A percentile compares a stretch with the other conserved stretches of the same genome.
phyloP scores from a whole-genome alignment of 2,888 invertebrate species.

The Drosophila paranaensis region DNA sequence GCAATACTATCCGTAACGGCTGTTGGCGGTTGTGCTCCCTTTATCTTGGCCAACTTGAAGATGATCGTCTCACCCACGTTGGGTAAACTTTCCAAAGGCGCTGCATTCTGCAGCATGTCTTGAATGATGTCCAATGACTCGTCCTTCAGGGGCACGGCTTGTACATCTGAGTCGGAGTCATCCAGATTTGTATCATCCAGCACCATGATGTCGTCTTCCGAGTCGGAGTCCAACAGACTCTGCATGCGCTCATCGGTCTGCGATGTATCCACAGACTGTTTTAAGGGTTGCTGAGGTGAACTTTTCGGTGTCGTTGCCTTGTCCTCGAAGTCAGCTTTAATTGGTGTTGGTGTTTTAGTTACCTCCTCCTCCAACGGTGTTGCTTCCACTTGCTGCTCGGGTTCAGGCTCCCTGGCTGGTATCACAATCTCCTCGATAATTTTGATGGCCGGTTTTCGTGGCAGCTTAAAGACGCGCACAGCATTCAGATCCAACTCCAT shows the following conservation, averaged over 20 bases:
- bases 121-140: constrained; percentile 27
- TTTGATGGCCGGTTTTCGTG: constrained; percentile 21
- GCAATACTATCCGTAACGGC: constrained; percentile 50
- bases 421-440: constrained; percentile 61
- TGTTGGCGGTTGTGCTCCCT: not conserved
- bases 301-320: not conserved
- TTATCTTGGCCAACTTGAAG: constrained; percentile 55
- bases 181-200: constrained; percentile 60
- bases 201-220: constrained; percentile 69
- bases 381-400: not conserved
- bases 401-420: not conserved
- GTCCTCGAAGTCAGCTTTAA: not conserved
- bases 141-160: constrained; percentile 12
- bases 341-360: not conserved
- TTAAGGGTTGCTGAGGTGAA: not conserved
- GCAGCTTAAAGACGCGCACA: constrained; percentile 49
- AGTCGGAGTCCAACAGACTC: constrained; percentile 47
- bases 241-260: constrained; percentile 5
- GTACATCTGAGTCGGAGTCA: constrained; percentile 47
- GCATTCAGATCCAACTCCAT: constrained; percentile 24
- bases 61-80: constrained; percentile 51
- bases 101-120: constrained; percentile 44
- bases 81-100: constrained; percentile 42
- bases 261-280: not conserved
- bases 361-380: not conserved